A percentile compares a stretch with the other conserved stretches of the same genome.
Conservation (phyloP, 2,888 invertebrate species). For the Oxystoma pomonae region DNA sequence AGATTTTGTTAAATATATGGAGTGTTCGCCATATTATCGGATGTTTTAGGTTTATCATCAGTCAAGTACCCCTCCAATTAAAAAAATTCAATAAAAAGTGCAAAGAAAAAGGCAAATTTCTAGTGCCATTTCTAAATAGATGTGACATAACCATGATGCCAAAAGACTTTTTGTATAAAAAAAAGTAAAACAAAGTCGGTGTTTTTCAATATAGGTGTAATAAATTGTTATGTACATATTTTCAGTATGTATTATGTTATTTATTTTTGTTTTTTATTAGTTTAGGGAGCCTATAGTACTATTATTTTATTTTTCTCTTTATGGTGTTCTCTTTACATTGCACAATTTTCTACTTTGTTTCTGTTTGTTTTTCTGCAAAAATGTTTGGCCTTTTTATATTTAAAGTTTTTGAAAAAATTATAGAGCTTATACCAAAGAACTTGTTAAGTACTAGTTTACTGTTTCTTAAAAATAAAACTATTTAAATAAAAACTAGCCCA, state of each 20-base stretch:
- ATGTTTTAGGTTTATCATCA: too few species aligned
- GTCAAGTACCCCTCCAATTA: too few species aligned
- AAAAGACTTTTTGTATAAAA: slow-evolving; percentile 37
- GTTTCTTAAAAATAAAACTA: background rate
- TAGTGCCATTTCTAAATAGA: slow-evolving; percentile 41
- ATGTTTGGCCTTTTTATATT: background rate
- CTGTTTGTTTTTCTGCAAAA: background rate
- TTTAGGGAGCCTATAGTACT: background rate
- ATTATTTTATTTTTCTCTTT: background rate
- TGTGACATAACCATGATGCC: slow-evolving; percentile 31
- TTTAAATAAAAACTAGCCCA: too few species aligned
- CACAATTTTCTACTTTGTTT: background rate
- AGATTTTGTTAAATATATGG: too few species aligned
- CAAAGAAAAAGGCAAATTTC: slow-evolving; percentile 33
- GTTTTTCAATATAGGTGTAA: slow-evolving; percentile 40
- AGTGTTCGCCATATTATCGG: too few species aligned
- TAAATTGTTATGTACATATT: slow-evolving; percentile 48
- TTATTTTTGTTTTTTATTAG: slow-evolving; percentile 35
- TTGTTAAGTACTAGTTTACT: background rate
- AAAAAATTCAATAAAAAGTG: background rate
- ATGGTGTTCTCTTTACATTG: background rate
- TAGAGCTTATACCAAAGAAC: background rate
- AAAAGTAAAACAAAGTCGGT: slow-evolving; percentile 42
- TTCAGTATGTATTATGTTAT: slow-evolving; percentile 42
- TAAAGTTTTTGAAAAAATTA: too few species aligned